Conservation (phyloP, 2,888 invertebrate genomes). For the Pristionchus mayeri region DNA sequence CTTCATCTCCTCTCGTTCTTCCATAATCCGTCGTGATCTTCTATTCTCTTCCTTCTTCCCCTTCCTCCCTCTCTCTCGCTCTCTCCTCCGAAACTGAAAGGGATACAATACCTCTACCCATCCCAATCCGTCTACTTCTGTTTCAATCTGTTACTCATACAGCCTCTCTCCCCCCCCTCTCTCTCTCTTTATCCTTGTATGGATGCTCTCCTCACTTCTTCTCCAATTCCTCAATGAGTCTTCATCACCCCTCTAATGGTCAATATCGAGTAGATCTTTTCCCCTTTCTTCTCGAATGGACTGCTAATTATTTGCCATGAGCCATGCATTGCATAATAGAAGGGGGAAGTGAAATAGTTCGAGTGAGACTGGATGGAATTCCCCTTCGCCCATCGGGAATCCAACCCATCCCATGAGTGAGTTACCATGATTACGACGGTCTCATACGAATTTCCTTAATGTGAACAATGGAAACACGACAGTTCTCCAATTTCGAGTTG, state of each 20-base stretch:
- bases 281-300: background rate
- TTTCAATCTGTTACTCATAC: conserved; percentile 1
- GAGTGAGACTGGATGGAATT: background rate
- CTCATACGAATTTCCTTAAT: background rate
- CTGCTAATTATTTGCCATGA: conserved; percentile 31
- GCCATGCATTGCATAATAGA: conserved; percentile 26
- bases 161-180: background rate
- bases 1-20: conserved; percentile 49
- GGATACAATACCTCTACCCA: conserved; percentile 17
- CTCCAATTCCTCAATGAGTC: background rate
- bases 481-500: background rate
- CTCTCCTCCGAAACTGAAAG: background rate
- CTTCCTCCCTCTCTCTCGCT: background rate
- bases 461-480: background rate
- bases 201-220: background rate
- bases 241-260: background rate
- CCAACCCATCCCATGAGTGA: background rate
- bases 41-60: conserved; percentile 50
- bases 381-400: background rate
- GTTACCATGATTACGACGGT: background rate
- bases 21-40: conserved; percentile 39
- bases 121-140: conserved; percentile 38
- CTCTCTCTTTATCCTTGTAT: background rate
- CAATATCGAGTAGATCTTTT: background rate
- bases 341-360: conserved; percentile 1